Percentiles rank a stretch among this genome's conserved stretches.
phyloP scores from a whole-genome alignment of 2,113 vertebrate genomes.

The Emberiza fucata region DNA sequence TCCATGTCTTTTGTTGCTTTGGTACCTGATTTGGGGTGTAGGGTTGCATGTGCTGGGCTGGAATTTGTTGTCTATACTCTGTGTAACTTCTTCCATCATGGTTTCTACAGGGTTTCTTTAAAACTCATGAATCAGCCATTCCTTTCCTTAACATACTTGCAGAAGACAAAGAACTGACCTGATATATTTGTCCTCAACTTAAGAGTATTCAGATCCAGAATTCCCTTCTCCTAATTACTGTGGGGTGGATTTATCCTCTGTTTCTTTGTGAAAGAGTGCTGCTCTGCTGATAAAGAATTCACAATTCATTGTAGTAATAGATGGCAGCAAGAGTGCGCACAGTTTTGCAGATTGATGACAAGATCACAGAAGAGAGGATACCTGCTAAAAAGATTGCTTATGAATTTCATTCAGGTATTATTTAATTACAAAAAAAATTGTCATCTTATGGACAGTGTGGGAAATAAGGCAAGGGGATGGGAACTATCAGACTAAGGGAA shows the following conservation, averaged over 20 bases:
- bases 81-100: not conserved
- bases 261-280: not conserved
- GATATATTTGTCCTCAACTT: not conserved
- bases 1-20: not conserved
- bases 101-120: not conserved
- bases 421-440: not conserved
- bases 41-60: not conserved
- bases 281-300: not conserved
- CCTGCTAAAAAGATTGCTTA: not conserved
- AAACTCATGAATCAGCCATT: rapidly evolving
- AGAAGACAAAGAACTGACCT: not conserved
- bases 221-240: not conserved
- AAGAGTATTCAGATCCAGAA: not conserved
- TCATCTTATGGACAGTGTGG: not conserved
- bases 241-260: not conserved
- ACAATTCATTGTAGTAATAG: not conserved
- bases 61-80: not conserved
- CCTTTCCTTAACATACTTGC: not conserved
- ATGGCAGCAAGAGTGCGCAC: not conserved
- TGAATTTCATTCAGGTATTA: not conserved
- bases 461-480: not conserved
- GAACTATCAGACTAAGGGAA: not conserved
- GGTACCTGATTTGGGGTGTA: not conserved
- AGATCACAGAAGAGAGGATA: not conserved
- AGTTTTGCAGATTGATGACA: not conserved